Evolutionary conservation across 2,888 invertebrate species (phyloP).

Genomic region (Drosophila parthenogenetica): DNA sequence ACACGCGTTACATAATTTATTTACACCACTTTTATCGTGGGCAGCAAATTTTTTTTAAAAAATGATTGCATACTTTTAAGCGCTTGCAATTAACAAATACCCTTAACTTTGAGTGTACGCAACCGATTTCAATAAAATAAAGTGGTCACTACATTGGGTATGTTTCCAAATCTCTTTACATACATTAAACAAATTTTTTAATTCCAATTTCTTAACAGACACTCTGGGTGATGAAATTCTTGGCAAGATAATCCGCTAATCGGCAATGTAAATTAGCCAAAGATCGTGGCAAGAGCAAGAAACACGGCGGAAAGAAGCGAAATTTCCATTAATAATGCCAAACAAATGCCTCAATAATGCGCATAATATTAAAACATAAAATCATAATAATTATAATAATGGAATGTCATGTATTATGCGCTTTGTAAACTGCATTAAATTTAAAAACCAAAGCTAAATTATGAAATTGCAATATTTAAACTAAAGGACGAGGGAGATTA

Average conservation of each 20-base stretch:
- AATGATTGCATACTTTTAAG: no score
- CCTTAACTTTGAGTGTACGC: no score
- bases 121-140: no score
- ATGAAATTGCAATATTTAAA: constrained; percentile 45
- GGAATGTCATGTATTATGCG: constrained; percentile 32
- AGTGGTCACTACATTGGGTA: constrained; percentile 89
- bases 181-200: no score
- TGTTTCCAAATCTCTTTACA: constrained; percentile 19
- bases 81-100: no score
- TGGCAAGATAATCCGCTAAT: constrained; percentile 85
- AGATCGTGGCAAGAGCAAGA: constrained; percentile 81
- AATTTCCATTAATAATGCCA: constrained; percentile 82
- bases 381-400: constrained; percentile 57
- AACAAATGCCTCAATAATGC: constrained; percentile 58
- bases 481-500: no score
- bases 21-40: no score
- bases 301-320: constrained; percentile 86
- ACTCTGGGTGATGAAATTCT: constrained; percentile 93
- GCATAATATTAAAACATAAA: constrained; percentile 28
- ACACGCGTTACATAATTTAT: no score
- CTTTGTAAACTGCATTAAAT: constrained; percentile 73
- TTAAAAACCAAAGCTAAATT: constrained; percentile 54
- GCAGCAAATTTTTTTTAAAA: no score
- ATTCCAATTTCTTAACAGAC: constrained; percentile 60
- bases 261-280: constrained; percentile 80